Evolutionary conservation across 2,113 vertebrate species (phyloP), one percentile per base, ranked within the genome.

Genomic region (Spea bombifrons): DNA sequence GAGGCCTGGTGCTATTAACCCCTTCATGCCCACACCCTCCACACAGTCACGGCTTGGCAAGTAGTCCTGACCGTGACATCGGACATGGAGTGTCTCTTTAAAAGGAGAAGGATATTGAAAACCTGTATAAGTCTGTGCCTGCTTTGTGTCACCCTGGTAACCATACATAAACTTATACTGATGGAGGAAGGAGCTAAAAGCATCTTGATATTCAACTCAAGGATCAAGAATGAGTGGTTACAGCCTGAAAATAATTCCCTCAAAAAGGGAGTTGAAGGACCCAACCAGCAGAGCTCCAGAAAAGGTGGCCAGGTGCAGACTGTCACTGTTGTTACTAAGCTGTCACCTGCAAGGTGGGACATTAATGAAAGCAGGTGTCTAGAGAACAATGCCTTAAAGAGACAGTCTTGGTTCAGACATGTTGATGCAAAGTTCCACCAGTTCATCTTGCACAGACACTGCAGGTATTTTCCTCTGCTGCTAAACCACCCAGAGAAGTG

Each of bases 401-500:
- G 6, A 0, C 81, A 89, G 75, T 82, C 81, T 49, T 92, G 91
- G 91, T 93, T 94, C 79, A 83, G 68, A 66, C 86, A 85, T 7
- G 45, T 93, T 85, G 89, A 90, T 76, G 75, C 85, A 3, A 84
- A 86, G 2, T 94, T 94, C 45, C 92, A 92, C 61, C 88, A 92
- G 83, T 94, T 92, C 53, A 90, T 94, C 0, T 81, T 92, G 5
- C 90, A 90, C 82, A 86, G 91, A 76, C 92, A 92, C 76, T 94
- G 93, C 79, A 84, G 91, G 50, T 93, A 94, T 81, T 94, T 91
- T 69, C 93, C 92, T 2, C 88, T 94, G 90, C 75, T 89, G 67
- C 87, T 93, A 13, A 91, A 93, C 85, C 92, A 94, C 78, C 92
- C 93, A 13, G 91, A 93, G 83, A 93, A 90, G 17, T 94, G 93